Evolutionary conservation across 2,888 invertebrate species (phyloP), one percentile per base, ranked within the genome.

Genomic region (Idaea aversata): DNA sequence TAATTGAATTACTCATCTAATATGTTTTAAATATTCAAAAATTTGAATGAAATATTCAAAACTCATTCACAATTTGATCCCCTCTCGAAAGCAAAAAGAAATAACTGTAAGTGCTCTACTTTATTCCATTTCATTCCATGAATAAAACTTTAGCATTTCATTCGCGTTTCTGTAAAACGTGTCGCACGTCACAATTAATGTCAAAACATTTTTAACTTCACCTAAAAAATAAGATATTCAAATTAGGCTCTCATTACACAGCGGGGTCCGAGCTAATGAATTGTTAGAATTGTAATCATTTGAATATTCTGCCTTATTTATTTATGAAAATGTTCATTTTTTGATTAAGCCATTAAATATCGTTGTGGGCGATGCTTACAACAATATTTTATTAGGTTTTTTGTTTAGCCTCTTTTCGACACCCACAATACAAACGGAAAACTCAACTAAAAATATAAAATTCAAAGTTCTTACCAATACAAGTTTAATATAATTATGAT

Each of bases 201-300:
- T 86, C 86, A 83, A 82, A 87, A 84, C 77, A 78, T 83, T 86
- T 80, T 79, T 78, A 76, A 71, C 72, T 73, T 70, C 67, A 67
- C 72, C 67, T 75, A 80, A 84, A 83, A 84, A 80, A 78, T 77
- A 76, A 88, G 84, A 87, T 87, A 90, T 90, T 87, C 84, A 88
- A 89, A 88, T 88, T 76, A 86, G 79, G 76, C 69, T 77, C 83
- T 84, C 85, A 85, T 89, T 87, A 88, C 86, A 81, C 75, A 70
- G 75, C 78, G 71, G 78, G 80, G 77, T 77, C 75, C 77, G 77
- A 75, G 77, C 78, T 86, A 87, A 86, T 86, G 82, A 86, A 85
- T 85, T 82, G 81, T 83, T 83, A 75, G 80, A 83, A 85, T 80
- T 73, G 74, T 72, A 65, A 64, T 76, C 75, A 78, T 83, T 78